phyloP scores from a whole-genome alignment of 1,140 invertebrate genomes.

The Habropoda laboriosa region DNA sequence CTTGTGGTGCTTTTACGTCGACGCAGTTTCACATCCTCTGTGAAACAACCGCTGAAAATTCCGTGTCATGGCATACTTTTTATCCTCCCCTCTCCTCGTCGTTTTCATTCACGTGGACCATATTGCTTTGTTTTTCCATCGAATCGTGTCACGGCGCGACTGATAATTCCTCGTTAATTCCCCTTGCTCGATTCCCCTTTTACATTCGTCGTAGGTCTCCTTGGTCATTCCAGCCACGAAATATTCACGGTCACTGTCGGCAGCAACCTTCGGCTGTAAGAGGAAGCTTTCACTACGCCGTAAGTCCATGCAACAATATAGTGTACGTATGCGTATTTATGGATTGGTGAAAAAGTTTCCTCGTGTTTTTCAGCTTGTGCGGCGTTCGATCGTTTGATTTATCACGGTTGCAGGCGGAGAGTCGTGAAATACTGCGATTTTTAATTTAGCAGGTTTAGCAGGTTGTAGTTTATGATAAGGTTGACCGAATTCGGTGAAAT shows the following conservation, averaged over 20 bases:
- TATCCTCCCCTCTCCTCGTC: no score
- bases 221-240: background rate
- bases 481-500: no score
- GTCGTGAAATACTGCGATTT: no score
- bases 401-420: no score
- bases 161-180: constrained; percentile 4
- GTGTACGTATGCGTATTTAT: no score
- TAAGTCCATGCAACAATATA: background rate
- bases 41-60: background rate
- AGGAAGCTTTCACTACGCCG: constrained; percentile 1
- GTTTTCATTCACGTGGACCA: background rate
- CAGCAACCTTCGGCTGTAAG: constrained; percentile 8
- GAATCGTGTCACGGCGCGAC: background rate
- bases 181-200: constrained; percentile 25
- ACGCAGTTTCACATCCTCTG: constrained; percentile 35
- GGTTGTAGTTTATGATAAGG: no score
- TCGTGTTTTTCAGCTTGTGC: no score
- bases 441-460: no score
- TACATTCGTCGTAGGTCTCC: background rate
- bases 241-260: background rate
- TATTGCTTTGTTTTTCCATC: constrained; percentile 4
- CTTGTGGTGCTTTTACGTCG: constrained; percentile 36
- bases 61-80: constrained; percentile 34
- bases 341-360: no score
- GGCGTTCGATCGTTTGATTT: no score